Conservation (phyloP, 2,888 invertebrate genomes). For the Agrotis segetum region DNA sequence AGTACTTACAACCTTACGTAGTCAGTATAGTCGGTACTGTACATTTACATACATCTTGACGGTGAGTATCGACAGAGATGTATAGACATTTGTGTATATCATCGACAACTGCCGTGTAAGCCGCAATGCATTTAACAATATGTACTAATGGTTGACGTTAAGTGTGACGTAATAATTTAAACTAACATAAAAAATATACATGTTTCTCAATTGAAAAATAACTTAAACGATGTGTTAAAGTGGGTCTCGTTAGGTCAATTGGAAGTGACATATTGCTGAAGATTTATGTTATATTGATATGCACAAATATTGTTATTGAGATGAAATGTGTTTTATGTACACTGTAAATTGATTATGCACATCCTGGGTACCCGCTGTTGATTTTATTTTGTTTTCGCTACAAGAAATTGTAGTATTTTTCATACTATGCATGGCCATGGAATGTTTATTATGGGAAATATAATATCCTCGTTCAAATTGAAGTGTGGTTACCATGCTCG, state of each 20-base stretch:
- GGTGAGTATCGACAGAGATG: slow-evolving; percentile 50
- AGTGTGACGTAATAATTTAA: slow-evolving; percentile 64
- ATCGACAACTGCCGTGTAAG: slow-evolving; percentile 81
- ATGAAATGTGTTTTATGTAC: slow-evolving; percentile 76
- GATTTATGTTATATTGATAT: slow-evolving; percentile 72
- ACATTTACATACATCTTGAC: slow-evolving; percentile 17
- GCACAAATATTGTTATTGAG: slow-evolving; percentile 70
- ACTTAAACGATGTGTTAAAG: slow-evolving; percentile 63
- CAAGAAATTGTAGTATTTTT: slow-evolving; percentile 81
- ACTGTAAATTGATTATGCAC: slow-evolving; percentile 88
- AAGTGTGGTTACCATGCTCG: slow-evolving; percentile 72
- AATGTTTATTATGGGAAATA: slow-evolving; percentile 77
- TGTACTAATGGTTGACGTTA: slow-evolving; percentile 86
- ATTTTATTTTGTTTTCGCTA: slow-evolving; percentile 80
- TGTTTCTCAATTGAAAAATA: slow-evolving; percentile 63
- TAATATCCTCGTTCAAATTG: slow-evolving; percentile 61
- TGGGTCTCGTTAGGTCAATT: slow-evolving; percentile 76
- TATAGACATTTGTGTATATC: slow-evolving; percentile 62
- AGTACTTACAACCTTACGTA: slow-evolving; percentile 54
- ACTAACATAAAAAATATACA: slow-evolving; percentile 57
- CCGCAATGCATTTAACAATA: slow-evolving; percentile 87
- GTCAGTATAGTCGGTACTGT: slow-evolving; percentile 45
- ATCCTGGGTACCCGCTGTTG: slow-evolving; percentile 81
- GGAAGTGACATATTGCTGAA: slow-evolving; percentile 80
- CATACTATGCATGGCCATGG: slow-evolving; percentile 87